Percentiles rank a stretch among this genome's conserved stretches.
These are phyloP conservation scores for Tipula helvola DNA, from an alignment of 2,888 invertebrate genomes.

Conservation along the genomic window DNA sequence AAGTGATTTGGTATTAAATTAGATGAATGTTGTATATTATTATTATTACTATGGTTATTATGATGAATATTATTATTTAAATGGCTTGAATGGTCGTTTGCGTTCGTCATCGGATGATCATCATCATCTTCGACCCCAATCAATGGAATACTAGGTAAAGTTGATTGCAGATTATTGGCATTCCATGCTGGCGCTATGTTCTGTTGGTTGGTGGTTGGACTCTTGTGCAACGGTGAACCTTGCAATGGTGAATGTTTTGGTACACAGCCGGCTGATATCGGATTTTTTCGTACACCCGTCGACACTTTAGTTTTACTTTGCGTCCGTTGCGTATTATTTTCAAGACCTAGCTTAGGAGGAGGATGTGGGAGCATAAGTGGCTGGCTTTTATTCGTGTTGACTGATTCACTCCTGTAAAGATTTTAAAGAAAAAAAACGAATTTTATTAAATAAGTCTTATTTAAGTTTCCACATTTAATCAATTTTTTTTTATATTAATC, in stretches of 20 bases:
- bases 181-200: conserved; percentile 41
- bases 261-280: conserved; percentile 37
- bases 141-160: conserved; percentile 62
- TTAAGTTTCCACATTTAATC: too few species aligned
- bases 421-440: neutral
- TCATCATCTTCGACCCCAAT: conserved; percentile 52
- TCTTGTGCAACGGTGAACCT: conserved; percentile 41
- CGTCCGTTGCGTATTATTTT: conserved; percentile 47
- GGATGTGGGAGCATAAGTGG: conserved; percentile 19
- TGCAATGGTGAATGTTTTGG: conserved; percentile 46
- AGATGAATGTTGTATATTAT: conserved; percentile 17
- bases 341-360: conserved; percentile 22
- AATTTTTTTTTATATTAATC: too few species aligned
- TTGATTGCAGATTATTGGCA: conserved; percentile 49
- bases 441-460: too few species aligned
- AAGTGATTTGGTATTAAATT: conserved; percentile 5
- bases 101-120: conserved; percentile 17
- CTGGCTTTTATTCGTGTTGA: conserved; percentile 24
- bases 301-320: conserved; percentile 47
- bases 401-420: conserved; percentile 26
- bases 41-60: conserved; percentile 5
- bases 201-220: conserved; percentile 30
- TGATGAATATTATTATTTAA: neutral
- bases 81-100: conserved; percentile 17
- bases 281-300: conserved; percentile 38